phyloP scores from a whole-genome alignment of 2,797 vertebrate genomes.

The Sitta carolinensis region DNA sequence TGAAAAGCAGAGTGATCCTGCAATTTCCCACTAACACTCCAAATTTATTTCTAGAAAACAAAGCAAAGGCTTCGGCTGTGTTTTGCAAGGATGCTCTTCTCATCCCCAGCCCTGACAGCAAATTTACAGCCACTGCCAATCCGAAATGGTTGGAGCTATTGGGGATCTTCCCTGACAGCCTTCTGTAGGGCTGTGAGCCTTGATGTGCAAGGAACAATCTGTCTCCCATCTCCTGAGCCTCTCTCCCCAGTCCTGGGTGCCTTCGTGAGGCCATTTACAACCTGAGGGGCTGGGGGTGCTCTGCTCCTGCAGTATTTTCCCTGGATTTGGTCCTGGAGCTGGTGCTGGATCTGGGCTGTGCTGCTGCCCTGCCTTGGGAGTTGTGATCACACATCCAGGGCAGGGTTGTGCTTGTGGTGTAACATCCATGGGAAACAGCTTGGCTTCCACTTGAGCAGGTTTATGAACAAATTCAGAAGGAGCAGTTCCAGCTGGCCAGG shows the following conservation, averaged over 20 bases:
- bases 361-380: not conserved
- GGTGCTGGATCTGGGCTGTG: not conserved
- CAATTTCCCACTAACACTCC: not conserved
- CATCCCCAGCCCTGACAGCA: not conserved
- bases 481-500: not conserved
- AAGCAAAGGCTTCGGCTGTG: not conserved
- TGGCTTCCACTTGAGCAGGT: not conserved
- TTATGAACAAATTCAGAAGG: not conserved
- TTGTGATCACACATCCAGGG: not conserved
- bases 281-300: not conserved
- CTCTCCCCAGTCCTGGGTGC: not conserved
- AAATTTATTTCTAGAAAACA: not conserved
- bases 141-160: not conserved
- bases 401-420: not conserved
- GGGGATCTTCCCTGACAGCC: slow-evolving; percentile 43
- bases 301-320: not conserved
- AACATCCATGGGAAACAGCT: not conserved
- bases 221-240: not conserved
- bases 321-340: not conserved
- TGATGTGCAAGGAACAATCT: slow-evolving; percentile 16
- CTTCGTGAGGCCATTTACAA: not conserved
- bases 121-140: slow-evolving; percentile 51
- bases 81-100: not conserved
- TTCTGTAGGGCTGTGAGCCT: slow-evolving; percentile 44
- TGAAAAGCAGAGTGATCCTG: not conserved